Evolutionary conservation across 2,888 invertebrate species (phyloP).

Genomic region (Arctia plantaginis): DNA sequence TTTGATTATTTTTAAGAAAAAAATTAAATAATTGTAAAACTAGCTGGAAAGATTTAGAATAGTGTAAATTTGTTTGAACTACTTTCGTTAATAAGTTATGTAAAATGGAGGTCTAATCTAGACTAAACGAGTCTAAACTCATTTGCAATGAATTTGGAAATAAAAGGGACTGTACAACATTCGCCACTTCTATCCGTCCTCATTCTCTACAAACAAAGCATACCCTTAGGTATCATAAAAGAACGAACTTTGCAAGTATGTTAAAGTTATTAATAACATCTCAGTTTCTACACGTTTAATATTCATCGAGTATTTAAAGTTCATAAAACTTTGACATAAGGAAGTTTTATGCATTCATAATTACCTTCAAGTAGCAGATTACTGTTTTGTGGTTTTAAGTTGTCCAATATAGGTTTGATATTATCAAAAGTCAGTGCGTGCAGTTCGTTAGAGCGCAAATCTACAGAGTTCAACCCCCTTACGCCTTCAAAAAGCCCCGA

Average conservation of each 20-base stretch:
- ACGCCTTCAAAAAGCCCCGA: slow-evolving; percentile 91
- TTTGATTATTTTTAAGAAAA: background rate
- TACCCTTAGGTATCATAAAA: slow-evolving; percentile 76
- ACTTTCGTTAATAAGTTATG: background rate
- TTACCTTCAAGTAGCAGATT: slow-evolving; percentile 92
- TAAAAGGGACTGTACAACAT: slow-evolving; percentile 59
- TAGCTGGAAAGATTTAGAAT: background rate
- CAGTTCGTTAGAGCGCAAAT: slow-evolving; percentile 92
- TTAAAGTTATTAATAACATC: slow-evolving; percentile 75
- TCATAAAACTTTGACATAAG: slow-evolving; percentile 67
- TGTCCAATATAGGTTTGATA: slow-evolving; percentile 91
- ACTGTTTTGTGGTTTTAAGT: slow-evolving; percentile 91
- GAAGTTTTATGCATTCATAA: slow-evolving; percentile 74
- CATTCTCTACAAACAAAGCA: slow-evolving; percentile 61
- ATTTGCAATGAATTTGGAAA: slow-evolving; percentile 51
- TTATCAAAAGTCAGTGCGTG: slow-evolving; percentile 92
- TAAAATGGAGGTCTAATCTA: background rate
- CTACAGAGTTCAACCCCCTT: slow-evolving; percentile 90
- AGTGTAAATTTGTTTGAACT: background rate
- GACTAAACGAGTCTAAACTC: slow-evolving; percentile 35
- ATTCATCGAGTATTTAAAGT: slow-evolving; percentile 79
- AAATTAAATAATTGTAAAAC: background rate
- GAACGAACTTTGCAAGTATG: slow-evolving; percentile 73
- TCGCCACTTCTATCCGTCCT: slow-evolving; percentile 57
- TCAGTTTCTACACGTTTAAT: slow-evolving; percentile 74